Evolutionary conservation across 2,113 vertebrate species (phyloP), one percentile per base, ranked within the genome.

Genomic region (Canis aureus): DNA sequence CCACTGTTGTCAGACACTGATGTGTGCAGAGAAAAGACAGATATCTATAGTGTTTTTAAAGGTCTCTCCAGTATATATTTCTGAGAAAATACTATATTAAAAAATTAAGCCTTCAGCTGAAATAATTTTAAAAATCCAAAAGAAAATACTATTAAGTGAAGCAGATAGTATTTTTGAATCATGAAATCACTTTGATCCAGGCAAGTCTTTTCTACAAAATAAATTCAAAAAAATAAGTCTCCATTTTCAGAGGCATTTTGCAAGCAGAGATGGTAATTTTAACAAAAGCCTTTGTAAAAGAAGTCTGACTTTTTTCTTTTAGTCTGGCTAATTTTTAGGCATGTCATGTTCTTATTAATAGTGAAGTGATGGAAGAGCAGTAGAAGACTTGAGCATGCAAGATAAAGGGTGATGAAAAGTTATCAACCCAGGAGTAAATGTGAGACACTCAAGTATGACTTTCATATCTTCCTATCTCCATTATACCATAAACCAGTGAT

Each of bases 121-220:
- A 97, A 88, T 80, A 90, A 93, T 62, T 97, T 29, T 78, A 51
- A 88, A 93, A 93, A 89, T 81, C 55, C 79, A 64, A 97, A 97
- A 97, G 62, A 93, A 97, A 96, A 95, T 83, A 38, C 49, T 85
- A 29, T 83, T 93, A 94, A 92, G 94, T 83, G 73, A 94, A 91
- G 51, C 43, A 81, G 43, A 89, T 5, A 60, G 9, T 96, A 76
- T 67, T 93, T 94, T 96, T 82, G 57, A 83, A 69, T 64, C 10
- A 82, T 43, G 59, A 66, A 94, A 69, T 17, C 1, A 38, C 25
- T 62, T 85, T 84, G 23, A 71, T 13, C 19, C 8, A 73, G 35
- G 13, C 27, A 94, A 95, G 22, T 67, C 17, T 92, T 76, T 90
- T 69, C n/a, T 86, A 38, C 11, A 91, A 91, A 89, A 59, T 51